Evolutionary conservation across 2,888 invertebrate species (phyloP), one percentile per base, ranked within the genome.

Genomic region (Pelosia muscerda): DNA sequence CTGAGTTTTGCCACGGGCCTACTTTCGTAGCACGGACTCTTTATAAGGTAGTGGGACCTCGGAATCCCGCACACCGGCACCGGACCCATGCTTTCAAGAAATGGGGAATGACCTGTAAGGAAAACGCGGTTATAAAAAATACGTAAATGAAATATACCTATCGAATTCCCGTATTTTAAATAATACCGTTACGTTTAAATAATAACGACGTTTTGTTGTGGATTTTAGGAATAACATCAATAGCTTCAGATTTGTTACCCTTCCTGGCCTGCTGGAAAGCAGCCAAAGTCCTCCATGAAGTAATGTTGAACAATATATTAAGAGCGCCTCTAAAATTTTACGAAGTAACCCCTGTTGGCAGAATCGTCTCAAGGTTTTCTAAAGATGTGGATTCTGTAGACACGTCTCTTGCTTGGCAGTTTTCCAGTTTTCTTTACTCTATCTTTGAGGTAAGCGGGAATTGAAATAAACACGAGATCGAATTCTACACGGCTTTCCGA

Each of bases 341-440:
- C 92, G 97, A 98, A 90, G 96, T 96, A 78, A 97, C 97, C 63
- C 97, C 97, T 34, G 82, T 96, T 74, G 97, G 97, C 85, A 95
- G 97, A 80, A 96, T 98, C 78, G 92, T 98, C 66, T 88, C 96
- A 90, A 96, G 97, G 87, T 97, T 97, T 91, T 96, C 97, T 89
- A 96, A 97, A 96, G 97, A 97, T 90, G 93, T 97, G 78, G 97
- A 97, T 89, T 95, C 96, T 73, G 88, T 97, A 94, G 97, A 97
- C 90, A 95, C 95, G 80, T 95, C 95, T 81, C 95, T 97, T 75
- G 96, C 97, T 72, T 95, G 95, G 92, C 95, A 96, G 92, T 92
- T 96, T 87, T 92, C 96, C 79, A 96, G 96, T 95, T 96, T 95
- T 88, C 91, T 96, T 88, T 96, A 95, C 95, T 96, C 96, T 92